Percentiles rank a stretch among this genome's conserved stretches.
These are phyloP conservation scores for Drosophila pseudoobscura DNA, from an alignment of 1,140 invertebrate genomes.

Conservation along the genomic window DNA sequence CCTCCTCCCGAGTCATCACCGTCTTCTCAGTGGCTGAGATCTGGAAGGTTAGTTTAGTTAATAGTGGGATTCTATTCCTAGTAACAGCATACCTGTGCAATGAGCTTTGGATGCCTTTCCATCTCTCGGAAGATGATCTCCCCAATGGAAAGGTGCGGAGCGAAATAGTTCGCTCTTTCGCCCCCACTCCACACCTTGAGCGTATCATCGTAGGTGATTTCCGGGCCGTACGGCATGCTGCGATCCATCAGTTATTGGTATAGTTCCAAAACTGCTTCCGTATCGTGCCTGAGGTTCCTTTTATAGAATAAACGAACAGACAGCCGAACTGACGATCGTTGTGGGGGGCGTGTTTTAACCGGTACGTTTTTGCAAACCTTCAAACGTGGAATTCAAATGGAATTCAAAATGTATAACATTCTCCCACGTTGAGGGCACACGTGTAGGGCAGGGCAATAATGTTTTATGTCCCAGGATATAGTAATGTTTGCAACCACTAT, in stretches of 20 bases:
- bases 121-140: conserved; percentile 44
- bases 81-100: conserved; percentile 21
- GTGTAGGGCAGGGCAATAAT: too few relatives aligned
- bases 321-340: too few relatives aligned
- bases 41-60: not conserved
- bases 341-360: too few relatives aligned
- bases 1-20: conserved; percentile 14
- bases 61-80: not conserved
- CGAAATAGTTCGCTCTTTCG: conserved; percentile 17
- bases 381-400: too few relatives aligned
- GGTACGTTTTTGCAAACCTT: too few relatives aligned
- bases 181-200: conserved; percentile 45
- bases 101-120: conserved; percentile 18
- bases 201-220: conserved; percentile 33
- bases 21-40: conserved; percentile 41
- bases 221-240: conserved; percentile 23
- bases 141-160: conserved; percentile 33
- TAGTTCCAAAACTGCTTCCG: conserved; percentile 1
- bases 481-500: too few relatives aligned
- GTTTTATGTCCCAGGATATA: too few relatives aligned
- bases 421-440: too few relatives aligned
- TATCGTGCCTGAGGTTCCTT: not conserved
- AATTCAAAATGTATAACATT: too few relatives aligned
- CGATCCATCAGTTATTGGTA: not conserved
- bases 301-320: too few relatives aligned